Evolutionary conservation across 2,797 vertebrate genomes (phyloP), one percentile per base, ranked within the genome.

Genomic region (Karalla daura): DNA sequence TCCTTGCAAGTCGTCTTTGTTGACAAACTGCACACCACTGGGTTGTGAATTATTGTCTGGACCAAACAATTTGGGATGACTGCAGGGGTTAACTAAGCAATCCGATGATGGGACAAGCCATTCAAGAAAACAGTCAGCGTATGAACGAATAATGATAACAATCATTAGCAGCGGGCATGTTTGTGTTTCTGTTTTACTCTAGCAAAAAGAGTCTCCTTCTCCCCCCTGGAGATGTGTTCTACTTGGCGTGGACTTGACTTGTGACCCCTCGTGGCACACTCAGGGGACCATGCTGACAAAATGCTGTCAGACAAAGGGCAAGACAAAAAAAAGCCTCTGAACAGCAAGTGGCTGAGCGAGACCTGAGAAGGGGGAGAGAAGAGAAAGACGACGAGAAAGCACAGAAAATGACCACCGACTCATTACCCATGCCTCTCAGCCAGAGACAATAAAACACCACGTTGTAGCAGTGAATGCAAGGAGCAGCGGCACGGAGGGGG

Each of bases 241-340:
- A 40, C 54, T 41, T 49, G 46, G 43, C 2, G 7, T 5, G 74
- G 72, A 68, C 69, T 56, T 49, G 18, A n/a, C 36, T 53, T 21
- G 13, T 60, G 68, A 78, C 63, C 75, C 21, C 66, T 56, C 35
- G 35, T 63, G 58, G 70, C 78, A 2, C 9, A 24, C 51, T 76
- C 69, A 4, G n/a, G 72, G 56, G 70, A 73, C 11, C 1, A 12
- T 55, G 2, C 11, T 63, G 64, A 80, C 69, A 73, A 86, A 79
- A 18, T 58, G 61, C 47, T 45, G 33, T 52, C 15, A 81, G 25
- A 51, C 44, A 63, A 36, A 73, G 54, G 51, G 27, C 52, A 69
- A 21, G 4, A 8, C 8, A 18, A 64, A 5, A 64, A 5, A 60
- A 72, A 66, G 2, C 32, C 36, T 27, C 36, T 12, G 23, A 11